phyloP scores from a whole-genome alignment of 2,113 vertebrate genomes.

The Sardina pilchardus region DNA sequence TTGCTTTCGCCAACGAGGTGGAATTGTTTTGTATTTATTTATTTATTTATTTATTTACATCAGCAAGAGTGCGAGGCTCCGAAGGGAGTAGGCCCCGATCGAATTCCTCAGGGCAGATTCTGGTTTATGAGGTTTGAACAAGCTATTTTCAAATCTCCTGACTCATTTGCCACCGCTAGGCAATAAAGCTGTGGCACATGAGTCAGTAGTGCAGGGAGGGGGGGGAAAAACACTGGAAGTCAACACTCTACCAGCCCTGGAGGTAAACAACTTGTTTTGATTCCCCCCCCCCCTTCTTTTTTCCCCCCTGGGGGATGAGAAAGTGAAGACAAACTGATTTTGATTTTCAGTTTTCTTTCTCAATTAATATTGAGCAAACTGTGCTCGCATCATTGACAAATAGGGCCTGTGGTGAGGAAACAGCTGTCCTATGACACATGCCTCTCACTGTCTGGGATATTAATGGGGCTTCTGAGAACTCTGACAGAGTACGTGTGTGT shows the following conservation, averaged over 20 bases:
- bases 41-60: not conserved
- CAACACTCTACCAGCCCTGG: not conserved
- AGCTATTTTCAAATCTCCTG: conserved; percentile 17
- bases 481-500: too few relatives aligned
- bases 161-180: conserved; percentile 5
- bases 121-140: conserved; percentile 17
- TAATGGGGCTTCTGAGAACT: not conserved
- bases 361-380: not conserved
- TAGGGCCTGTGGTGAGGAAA: not conserved
- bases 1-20: conserved; percentile 5
- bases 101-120: conserved; percentile 10
- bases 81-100: not conserved
- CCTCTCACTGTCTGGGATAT: not conserved
- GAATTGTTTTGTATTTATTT: not conserved
- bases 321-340: not conserved
- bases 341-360: not conserved
- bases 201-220: not conserved
- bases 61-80: not conserved
- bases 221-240: not conserved
- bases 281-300: not conserved
- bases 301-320: not conserved
- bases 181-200: conserved; percentile 13
- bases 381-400: not conserved
- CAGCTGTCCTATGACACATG: not conserved
- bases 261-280: not conserved